phyloP scores from a whole-genome alignment of 2,797 vertebrate species.

The Acanthurus lineatus region DNA sequence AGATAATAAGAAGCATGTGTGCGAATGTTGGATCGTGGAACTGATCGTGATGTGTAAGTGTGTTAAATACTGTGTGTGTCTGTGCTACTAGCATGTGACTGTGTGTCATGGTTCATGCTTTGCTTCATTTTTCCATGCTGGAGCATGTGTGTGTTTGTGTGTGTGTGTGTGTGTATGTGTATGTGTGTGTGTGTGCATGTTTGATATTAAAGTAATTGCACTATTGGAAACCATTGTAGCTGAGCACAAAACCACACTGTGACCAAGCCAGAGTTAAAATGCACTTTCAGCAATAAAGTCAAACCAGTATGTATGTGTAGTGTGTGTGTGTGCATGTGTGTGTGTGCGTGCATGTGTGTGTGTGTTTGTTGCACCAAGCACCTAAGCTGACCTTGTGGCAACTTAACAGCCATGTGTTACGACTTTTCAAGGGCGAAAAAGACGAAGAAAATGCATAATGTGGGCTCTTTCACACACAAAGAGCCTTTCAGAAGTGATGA shows the following conservation, averaged over 20 bases:
- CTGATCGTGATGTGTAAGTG: constrained; percentile 14
- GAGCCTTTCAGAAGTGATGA: constrained; percentile 46
- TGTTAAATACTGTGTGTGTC: constrained; percentile 53
- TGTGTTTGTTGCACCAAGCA: constrained; percentile 3
- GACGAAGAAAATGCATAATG: constrained; percentile 17
- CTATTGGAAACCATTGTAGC: constrained; percentile 64
- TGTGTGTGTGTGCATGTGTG: background rate
- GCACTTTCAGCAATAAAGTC: constrained; percentile 61
- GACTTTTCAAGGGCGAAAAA: constrained; percentile 10
- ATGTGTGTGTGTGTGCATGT: constrained; percentile 31
- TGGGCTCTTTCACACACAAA: constrained; percentile 27
- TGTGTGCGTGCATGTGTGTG: constrained; percentile 9
- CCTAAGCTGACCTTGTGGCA: constrained; percentile 45
- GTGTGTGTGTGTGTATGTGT: constrained; percentile 37
- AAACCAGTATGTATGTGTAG: constrained; percentile 12
- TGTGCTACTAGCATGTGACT: constrained; percentile 21
- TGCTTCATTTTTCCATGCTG: constrained; percentile 57
- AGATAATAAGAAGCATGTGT: background rate
- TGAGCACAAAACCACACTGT: constrained; percentile 61
- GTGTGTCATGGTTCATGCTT: constrained; percentile 8
- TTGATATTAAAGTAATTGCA: constrained; percentile 54
- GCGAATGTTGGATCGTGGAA: background rate
- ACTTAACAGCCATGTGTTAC: constrained; percentile 41
- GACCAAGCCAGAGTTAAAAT: constrained; percentile 54
- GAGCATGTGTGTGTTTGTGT: constrained; percentile 39